A percentile compares a stretch with the other conserved stretches of the same genome.
phyloP scores from a whole-genome alignment of 2,888 invertebrate genomes.

The Pomacea canaliculata region DNA sequence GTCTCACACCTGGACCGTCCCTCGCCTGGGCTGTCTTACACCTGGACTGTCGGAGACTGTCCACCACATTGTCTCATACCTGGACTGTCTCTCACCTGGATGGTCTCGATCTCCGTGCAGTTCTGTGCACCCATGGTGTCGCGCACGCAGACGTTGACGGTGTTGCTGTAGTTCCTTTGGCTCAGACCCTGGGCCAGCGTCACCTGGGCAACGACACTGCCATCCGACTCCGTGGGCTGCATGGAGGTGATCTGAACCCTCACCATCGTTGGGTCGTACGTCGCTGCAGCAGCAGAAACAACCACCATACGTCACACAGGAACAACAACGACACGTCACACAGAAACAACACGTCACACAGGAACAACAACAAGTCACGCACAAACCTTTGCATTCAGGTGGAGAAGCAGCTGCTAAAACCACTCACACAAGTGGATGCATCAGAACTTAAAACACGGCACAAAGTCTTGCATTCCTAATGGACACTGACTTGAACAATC shows the following conservation, averaged over 20 bases:
- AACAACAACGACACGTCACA: too few relatives aligned
- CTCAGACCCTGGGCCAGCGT: constrained; percentile 48
- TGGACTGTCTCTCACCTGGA: constrained; percentile 37
- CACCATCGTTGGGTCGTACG: constrained; percentile 26
- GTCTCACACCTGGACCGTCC: too few relatives aligned
- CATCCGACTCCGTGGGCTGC: constrained; percentile 11
- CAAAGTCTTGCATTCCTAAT: not conserved
- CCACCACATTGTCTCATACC: too few relatives aligned
- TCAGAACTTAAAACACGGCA: not conserved
- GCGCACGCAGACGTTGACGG: constrained; percentile 40
- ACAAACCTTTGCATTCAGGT: not conserved
- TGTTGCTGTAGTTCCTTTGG: constrained; percentile 41
- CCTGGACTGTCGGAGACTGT: too few relatives aligned
- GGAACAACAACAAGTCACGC: not conserved
- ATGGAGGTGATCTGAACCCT: constrained; percentile 31
- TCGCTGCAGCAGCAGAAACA: constrained; percentile 30
- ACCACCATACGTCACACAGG: too few relatives aligned
- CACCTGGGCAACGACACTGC: not conserved
- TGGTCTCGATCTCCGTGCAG: constrained; percentile 30
- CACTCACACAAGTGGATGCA: not conserved
- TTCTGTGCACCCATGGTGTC: constrained; percentile 45
- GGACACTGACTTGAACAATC: not conserved
- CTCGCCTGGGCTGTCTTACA: too few relatives aligned
- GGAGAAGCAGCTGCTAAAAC: not conserved
- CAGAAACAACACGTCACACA: not conserved